These are phyloP conservation scores for Alethe diademata DNA, from an alignment of 2,113 vertebrate species.

Conservation along the genomic window DNA sequence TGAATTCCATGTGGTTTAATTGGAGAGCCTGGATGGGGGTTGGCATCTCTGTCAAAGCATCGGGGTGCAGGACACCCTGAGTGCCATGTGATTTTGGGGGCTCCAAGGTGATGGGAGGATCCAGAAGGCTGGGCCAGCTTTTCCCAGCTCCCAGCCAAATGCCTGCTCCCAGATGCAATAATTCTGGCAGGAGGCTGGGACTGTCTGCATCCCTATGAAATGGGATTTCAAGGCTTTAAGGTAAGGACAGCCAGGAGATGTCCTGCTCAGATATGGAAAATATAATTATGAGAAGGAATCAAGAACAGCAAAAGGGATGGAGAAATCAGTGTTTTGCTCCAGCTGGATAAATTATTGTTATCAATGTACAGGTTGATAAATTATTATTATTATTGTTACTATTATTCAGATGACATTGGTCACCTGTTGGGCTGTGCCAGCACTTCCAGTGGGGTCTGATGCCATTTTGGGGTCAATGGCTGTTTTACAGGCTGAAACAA, in stretches of 20 bases:
- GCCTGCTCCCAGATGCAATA: rapidly evolving
- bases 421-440: not conserved
- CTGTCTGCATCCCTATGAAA: rapidly evolving
- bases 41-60: rapidly evolving
- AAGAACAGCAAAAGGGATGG: not conserved
- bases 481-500: not conserved
- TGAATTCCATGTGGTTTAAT: slow-evolving; percentile 63
- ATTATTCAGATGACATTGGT: not conserved
- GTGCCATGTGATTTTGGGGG: rapidly evolving
- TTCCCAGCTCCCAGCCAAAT: not conserved
- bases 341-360: not conserved
- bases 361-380: not conserved
- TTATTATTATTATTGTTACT: not conserved
- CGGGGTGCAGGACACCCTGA: not conserved
- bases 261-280: rapidly evolving
- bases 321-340: not conserved
- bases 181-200: not conserved
- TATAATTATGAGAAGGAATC: not conserved
- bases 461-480: not conserved
- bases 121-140: not conserved
- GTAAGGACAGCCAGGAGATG: not conserved
- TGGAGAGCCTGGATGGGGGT: not conserved
- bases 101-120: not conserved
- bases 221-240: not conserved
- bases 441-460: not conserved